A percentile compares a stretch with the other conserved stretches of the same genome.
These are phyloP conservation scores for Arenaria interpres DNA, from an alignment of 2,113 vertebrate genomes.

Conservation along the genomic window DNA sequence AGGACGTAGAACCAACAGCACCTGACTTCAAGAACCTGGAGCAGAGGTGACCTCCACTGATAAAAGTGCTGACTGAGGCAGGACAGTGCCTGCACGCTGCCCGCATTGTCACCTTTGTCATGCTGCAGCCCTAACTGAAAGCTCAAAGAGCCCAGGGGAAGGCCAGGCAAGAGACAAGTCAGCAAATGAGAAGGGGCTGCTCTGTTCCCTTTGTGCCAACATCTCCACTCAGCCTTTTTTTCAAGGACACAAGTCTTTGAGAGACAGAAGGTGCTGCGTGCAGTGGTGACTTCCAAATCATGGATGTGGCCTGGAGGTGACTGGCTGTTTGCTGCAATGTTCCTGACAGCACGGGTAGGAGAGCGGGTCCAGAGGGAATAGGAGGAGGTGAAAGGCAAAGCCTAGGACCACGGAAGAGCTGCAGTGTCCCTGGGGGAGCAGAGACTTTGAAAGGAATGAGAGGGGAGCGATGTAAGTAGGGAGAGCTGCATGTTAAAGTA, in stretches of 20 bases:
- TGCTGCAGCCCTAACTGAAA: not conserved
- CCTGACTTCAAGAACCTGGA: not conserved
- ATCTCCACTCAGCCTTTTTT: not conserved
- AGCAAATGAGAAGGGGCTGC: not conserved
- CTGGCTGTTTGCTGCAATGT: not conserved
- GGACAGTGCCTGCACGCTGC: not conserved
- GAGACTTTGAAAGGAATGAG: not conserved
- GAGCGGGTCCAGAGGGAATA: not conserved
- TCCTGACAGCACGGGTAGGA: not conserved
- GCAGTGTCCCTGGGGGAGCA: not conserved
- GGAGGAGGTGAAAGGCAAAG: not conserved
- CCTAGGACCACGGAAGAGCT: not conserved
- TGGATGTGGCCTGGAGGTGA: not conserved
- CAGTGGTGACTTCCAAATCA: not conserved
- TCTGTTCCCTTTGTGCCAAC: not conserved
- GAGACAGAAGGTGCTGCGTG: not conserved
- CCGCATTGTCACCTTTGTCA: slow-evolving; percentile 23
- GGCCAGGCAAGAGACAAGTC: not conserved
- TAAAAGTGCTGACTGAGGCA: slow-evolving; percentile 47
- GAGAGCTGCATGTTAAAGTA: not conserved
- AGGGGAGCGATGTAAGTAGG: not conserved
- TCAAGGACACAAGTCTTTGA: not conserved
- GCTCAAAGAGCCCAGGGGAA: not conserved
- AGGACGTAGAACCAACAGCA: not conserved
- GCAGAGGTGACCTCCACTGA: slow-evolving; percentile 15